Evolutionary conservation across 30 jellyfish, hydroid and myxozoan genomes (phyloP), one percentile per base, ranked within the genome.

Genomic region (Pelagia noctiluca): DNA sequence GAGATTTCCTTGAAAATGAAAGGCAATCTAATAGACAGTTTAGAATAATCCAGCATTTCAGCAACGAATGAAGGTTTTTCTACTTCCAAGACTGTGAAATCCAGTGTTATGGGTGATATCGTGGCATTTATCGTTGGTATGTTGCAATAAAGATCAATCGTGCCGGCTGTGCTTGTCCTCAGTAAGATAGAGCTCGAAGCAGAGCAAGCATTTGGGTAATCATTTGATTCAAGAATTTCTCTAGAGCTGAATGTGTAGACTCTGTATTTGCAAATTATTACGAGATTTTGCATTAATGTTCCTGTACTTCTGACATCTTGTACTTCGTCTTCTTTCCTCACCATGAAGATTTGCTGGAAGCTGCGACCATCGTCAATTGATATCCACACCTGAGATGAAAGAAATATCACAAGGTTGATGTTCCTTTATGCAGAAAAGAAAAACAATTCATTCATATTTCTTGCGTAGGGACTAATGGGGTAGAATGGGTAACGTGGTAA

Each of bases 301-400:
- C 34, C 82, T 18, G 13, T 10, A 12, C 23, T 23, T 11, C 47
- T 62, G 5, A 64, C 83, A 13, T 33, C 19, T 36, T 36, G 35
- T 12, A 84, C 73, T 1, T 74, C 31, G 16, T 46, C 54, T n/a
- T 26, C 78, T 11, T 46, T 22, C 2, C 49, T 50, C 13, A 76
- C 71, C 1, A 32, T 23, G 61, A 69, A 84, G 31, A 84, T 71
- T 60, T 73, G 76, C 61, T 37, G 63, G 68, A 84, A 84, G n/a
- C 46, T 42, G 31, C 46, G 78, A 1, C 94, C 94, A 18, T 69
- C 76, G 42, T 84, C 88, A n/a, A 71, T 70, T 3, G 94, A 84
- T 0, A 84, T 34, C 94, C 94, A 84, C 21, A 84, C 35, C 94
- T 82, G 53, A 5, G 33, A 29, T 10, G 2, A 46, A 78, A 26